Evolutionary conservation across 2,797 vertebrate genomes (phyloP).

Genomic region (Rhincodon typus): DNA sequence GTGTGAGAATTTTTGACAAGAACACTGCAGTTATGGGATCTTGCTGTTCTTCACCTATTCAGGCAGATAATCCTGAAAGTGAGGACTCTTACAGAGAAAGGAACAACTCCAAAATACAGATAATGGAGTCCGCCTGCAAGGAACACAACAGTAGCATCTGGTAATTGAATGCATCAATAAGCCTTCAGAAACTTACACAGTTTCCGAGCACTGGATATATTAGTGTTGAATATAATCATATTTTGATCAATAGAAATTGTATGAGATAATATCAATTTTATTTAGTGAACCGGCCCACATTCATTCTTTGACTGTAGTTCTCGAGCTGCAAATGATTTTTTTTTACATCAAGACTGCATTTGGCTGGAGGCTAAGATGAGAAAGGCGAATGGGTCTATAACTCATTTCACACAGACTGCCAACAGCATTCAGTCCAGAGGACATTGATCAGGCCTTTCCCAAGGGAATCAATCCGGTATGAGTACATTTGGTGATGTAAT

Average conservation of each 20-base stretch:
- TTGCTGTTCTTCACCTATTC: conserved; percentile 57
- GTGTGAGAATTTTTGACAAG: conserved; percentile 47
- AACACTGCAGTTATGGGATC: conserved; percentile 50
- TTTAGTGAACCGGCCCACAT: conserved; percentile 52
- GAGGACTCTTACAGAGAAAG: conserved; percentile 59
- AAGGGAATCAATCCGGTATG: conserved; percentile 53
- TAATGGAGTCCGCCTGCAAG: conserved; percentile 52
- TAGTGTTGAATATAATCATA: conserved; percentile 60
- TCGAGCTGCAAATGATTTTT: conserved; percentile 46
- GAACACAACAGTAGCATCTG: conserved; percentile 53
- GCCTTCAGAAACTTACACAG: conserved; percentile 60
- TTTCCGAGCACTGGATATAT: conserved; percentile 50
- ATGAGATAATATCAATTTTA: conserved; percentile 67
- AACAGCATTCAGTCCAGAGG: conserved; percentile 46
- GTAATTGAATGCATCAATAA: conserved; percentile 70
- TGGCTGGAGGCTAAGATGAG: conserved; percentile 53
- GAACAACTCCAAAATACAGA: conserved; percentile 50
- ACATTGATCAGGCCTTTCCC: conserved; percentile 48
- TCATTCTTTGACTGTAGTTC: conserved; percentile 44
- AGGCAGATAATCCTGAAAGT: conserved; percentile 60
- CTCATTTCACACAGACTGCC: conserved; percentile 57
- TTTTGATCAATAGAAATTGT: conserved; percentile 69
- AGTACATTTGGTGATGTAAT: conserved; percentile 52
- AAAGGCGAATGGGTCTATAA: conserved; percentile 61
- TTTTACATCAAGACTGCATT: conserved; percentile 52